These are phyloP conservation scores for Trachelipus rathkii DNA, from an alignment of 1,140 invertebrate species.

Conservation along the genomic window DNA sequence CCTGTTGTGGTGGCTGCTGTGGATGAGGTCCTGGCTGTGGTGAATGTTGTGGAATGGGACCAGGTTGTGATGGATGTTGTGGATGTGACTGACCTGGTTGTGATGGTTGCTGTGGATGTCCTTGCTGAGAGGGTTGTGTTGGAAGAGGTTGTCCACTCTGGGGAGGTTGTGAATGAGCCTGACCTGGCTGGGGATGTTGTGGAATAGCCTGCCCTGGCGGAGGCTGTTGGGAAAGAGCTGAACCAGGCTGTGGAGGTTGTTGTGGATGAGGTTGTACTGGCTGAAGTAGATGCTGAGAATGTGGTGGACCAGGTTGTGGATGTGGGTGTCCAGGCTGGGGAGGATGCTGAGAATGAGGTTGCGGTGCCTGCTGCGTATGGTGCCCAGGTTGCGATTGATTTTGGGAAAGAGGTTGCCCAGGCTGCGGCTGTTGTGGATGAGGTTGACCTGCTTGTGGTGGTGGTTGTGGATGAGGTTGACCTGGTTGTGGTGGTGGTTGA, in stretches of 20 bases:
- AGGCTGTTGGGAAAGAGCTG: not conserved
- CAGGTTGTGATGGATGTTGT: constrained; percentile 7
- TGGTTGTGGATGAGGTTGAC: constrained; percentile 1
- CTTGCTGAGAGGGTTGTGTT: not conserved
- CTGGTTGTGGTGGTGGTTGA: not conserved
- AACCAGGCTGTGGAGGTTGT: too few relatives aligned
- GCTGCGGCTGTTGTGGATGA: not conserved
- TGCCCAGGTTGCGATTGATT: not conserved
- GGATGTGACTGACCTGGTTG: constrained; percentile 13
- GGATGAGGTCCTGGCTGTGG: not conserved
- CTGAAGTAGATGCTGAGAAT: too few relatives aligned
- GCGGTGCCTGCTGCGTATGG: constrained; percentile 8
- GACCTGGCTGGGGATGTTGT: constrained; percentile 16
- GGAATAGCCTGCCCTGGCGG: constrained; percentile 17
- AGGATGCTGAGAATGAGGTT: not conserved
- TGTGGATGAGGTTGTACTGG: too few relatives aligned
- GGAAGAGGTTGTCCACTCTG: not conserved
- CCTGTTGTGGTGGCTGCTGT: constrained; percentile 18
- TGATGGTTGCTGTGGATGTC: constrained; percentile 18
- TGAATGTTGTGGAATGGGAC: constrained; percentile 16
- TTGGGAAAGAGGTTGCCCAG: not conserved
- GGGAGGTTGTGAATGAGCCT: constrained; percentile 14
- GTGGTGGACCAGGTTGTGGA: too few relatives aligned
- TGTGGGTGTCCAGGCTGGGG: too few relatives aligned
- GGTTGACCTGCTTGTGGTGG: constrained; percentile 5